These are phyloP conservation scores for Heliconius congener DNA, from an alignment of 1,140 invertebrate species.

Conservation along the genomic window DNA sequence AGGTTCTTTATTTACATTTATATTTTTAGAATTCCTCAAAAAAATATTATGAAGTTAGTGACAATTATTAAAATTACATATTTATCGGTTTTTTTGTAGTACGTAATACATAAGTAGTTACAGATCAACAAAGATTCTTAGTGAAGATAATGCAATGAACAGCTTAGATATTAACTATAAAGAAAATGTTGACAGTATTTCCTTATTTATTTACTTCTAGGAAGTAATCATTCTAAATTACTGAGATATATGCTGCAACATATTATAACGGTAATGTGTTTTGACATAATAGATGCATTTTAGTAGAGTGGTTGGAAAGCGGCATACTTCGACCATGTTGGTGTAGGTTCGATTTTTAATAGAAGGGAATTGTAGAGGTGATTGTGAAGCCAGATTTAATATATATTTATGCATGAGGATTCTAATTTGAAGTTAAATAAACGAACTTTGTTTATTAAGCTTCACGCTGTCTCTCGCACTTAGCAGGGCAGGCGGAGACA, in stretches of 20 bases:
- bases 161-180: not conserved
- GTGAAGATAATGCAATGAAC: not conserved
- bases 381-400: too few species aligned
- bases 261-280: not conserved
- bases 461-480: too few species aligned
- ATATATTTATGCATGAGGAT: not conserved
- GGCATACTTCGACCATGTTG: not conserved
- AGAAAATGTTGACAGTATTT: not conserved
- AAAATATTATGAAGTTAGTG: too few species aligned
- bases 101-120: too few species aligned
- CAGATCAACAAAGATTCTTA: not conserved
- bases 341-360: not conserved
- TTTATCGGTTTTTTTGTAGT: too few species aligned
- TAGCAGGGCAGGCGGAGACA: too few species aligned
- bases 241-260: not conserved
- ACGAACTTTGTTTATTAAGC: too few species aligned
- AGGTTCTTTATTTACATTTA: too few species aligned
- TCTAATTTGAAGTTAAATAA: not conserved
- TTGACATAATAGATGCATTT: not conserved
- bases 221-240: constrained; percentile 6
- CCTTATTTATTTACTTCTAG: constrained; percentile 6
- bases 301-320: not conserved
- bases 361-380: not conserved
- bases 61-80: too few species aligned
- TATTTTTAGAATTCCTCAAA: too few species aligned